phyloP scores from a whole-genome alignment of 2,888 invertebrate genomes.

The Andrena minutula region DNA sequence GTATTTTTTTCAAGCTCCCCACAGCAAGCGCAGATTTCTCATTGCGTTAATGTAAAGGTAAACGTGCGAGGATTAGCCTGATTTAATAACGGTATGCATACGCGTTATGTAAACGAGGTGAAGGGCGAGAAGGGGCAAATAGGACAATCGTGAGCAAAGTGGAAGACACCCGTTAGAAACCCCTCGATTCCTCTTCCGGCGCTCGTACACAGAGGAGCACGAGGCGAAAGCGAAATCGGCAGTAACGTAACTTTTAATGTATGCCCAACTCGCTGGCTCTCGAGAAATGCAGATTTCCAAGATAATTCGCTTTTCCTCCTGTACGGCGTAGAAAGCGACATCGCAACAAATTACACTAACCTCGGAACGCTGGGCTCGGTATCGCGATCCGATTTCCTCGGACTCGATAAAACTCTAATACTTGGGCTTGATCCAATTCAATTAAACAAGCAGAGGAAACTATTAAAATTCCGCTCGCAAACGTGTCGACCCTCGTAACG shows the following conservation, averaged over 20 bases:
- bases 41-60: not conserved
- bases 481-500: no score
- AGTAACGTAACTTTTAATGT: conserved; percentile 53
- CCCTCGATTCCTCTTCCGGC: conserved; percentile 41
- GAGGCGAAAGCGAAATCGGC: conserved; percentile 58
- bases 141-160: not conserved
- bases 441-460: not conserved
- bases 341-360: not conserved
- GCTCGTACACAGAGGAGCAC: conserved; percentile 29
- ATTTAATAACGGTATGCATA: conserved; percentile 11
- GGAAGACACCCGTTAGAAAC: conserved; percentile 47
- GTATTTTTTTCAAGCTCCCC: not conserved
- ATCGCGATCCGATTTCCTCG: not conserved
- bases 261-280: conserved; percentile 26
- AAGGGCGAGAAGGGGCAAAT: not conserved
- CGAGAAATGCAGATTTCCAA: conserved; percentile 46
- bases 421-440: not conserved
- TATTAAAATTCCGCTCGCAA: no score
- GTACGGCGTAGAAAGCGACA: conserved; percentile 36
- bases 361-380: not conserved
- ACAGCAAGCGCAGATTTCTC: not conserved
- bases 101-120: not conserved
- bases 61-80: not conserved
- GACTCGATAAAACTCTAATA: not conserved
- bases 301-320: conserved; percentile 31